These are phyloP conservation scores for Dusona sp. DNA, from an alignment of 2,888 invertebrate species.

Conservation along the genomic window DNA sequence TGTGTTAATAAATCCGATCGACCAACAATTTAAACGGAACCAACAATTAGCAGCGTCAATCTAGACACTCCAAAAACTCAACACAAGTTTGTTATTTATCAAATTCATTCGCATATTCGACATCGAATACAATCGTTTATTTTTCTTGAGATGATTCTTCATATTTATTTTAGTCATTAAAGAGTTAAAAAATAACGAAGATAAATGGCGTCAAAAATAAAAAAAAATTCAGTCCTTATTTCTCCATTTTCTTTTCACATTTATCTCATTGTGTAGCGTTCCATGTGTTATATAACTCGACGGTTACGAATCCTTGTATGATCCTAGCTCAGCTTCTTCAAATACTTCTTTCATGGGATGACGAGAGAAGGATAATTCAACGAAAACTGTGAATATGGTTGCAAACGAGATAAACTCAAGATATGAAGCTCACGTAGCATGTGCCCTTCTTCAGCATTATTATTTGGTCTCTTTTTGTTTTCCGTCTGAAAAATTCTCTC, in stretches of 20 bases:
- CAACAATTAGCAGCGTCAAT: slow-evolving; percentile 37
- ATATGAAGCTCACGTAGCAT: slow-evolving; percentile 57
- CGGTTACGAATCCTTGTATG: background rate
- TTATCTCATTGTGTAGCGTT: background rate
- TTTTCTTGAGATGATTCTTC: background rate
- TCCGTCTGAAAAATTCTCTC: background rate
- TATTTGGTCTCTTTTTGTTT: slow-evolving; percentile 20
- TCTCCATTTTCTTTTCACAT: background rate
- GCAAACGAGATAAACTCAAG: slow-evolving; percentile 58
- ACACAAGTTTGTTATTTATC: background rate
- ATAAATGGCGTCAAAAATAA: background rate
- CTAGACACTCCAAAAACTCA: background rate
- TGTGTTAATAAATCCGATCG: slow-evolving; percentile 43
- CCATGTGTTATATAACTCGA: background rate
- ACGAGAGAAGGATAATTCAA: slow-evolving; percentile 27
- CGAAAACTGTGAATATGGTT: slow-evolving; percentile 21
- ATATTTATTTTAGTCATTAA: background rate
- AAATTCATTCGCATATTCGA: background rate
- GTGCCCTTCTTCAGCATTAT: slow-evolving; percentile 46
- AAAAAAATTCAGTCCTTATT: background rate
- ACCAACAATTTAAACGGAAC: slow-evolving; percentile 23
- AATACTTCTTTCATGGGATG: slow-evolving; percentile 5
- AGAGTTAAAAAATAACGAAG: background rate
- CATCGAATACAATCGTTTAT: background rate
- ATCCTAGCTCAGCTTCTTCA: slow-evolving; percentile 16